Evolutionary conservation across 23 tunicate genomes (phyloP), one percentile per base, ranked within the genome.

Genomic region (Ciona savignyi): DNA sequence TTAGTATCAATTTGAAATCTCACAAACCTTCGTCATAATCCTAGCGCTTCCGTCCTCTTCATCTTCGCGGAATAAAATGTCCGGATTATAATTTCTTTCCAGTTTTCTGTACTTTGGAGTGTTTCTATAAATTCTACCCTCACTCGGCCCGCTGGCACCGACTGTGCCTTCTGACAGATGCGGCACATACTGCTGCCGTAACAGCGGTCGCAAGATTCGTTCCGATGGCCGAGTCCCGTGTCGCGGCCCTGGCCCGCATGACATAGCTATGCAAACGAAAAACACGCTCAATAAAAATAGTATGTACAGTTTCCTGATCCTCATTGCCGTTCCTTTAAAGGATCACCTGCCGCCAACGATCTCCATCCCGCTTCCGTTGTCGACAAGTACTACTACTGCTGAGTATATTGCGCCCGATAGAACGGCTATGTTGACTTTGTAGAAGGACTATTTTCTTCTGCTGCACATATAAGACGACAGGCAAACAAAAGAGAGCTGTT

Each of bases 61-160:
- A 49, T 66, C 68, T 23, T 85, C 81, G 11, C 27, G 20, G 28
- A 85, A 85, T 28, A 78, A 32, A 0, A 85, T 51, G 62, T 72
- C 62, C 23, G 78, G 74, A 65, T 78, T 78, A 32, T 64, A 71
- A 33, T 77, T 77, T 23, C 22, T 28, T 0, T 69, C 74, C 25
- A 85, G 75, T 0, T 78, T 42, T 22, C 33, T n/a, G 70, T 68
- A 85, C 71, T 67, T 72, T 30, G 68, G 60, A 32, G 33, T 76
- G 27, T 34, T 30, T 30, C 78, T 63, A 11, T 35, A 69, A 25
- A 85, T 85, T 19, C 76, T 74, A 0, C 82, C 77, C 60, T 60
- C 72, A 2, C 72, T 20, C 20, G 90, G 90, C 0, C 90, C 90
- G 33, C 90, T 85, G 0, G 90, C 90, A 22, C 90, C 90, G 51